Percentiles rank a stretch among this genome's conserved stretches.
Conservation (phyloP, 2,797 vertebrate species). For the Otolemur crassicaudatus region DNA sequence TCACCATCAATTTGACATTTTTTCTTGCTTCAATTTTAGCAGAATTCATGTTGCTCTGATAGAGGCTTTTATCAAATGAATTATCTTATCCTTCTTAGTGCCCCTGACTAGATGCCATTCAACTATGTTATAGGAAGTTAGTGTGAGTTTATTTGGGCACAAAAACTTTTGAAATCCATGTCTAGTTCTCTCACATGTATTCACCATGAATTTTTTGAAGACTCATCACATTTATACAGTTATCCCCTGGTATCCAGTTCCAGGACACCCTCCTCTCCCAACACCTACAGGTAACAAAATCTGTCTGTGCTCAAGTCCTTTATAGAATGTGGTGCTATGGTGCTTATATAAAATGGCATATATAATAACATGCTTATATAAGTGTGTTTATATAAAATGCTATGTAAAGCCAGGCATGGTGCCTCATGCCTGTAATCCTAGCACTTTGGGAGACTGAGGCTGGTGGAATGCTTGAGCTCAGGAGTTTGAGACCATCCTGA, state of each 20-base stretch:
- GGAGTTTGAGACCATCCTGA: too few species aligned
- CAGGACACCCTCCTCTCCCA: background rate
- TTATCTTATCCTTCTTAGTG: background rate
- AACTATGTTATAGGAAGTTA: background rate
- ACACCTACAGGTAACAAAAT: background rate
- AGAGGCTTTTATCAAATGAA: background rate
- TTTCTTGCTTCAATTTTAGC: background rate
- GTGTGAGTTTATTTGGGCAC: background rate
- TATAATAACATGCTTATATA: too few species aligned
- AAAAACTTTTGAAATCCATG: background rate
- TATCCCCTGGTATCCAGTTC: background rate
- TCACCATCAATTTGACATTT: background rate
- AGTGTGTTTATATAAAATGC: background rate
- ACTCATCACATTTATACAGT: background rate
- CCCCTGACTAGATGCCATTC: background rate
- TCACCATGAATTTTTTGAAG: background rate
- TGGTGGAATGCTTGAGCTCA: too few species aligned
- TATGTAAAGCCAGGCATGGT: too few species aligned
- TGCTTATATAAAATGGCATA: too few species aligned
- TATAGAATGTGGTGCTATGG: background rate
- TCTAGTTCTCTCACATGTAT: background rate
- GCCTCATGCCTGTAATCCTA: too few species aligned
- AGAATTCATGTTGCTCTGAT: background rate
- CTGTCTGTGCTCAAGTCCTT: background rate
- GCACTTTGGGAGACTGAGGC: too few species aligned